Percentiles rank a stretch among this genome's conserved stretches.
Evolutionary conservation across 30 jellyfish, hydroid and myxozoan genomes (phyloP).

Genomic region (Morbakka virulenta): DNA sequence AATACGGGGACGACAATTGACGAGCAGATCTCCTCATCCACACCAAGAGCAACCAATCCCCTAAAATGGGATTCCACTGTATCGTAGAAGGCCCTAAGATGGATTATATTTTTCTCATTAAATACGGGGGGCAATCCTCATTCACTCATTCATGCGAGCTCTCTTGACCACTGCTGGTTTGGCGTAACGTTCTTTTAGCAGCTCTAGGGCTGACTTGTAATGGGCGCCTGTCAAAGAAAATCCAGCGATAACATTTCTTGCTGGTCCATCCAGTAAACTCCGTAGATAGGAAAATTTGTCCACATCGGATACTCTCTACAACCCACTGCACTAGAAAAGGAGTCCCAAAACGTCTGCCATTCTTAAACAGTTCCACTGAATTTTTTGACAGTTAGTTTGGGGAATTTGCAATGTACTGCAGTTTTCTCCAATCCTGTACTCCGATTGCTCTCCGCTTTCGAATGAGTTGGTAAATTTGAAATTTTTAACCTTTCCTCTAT

Average conservation of each 20-base stretch:
- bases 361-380: no score
- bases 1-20: background rate
- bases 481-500: no score
- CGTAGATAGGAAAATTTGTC: no score
- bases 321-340: no score
- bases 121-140: conserved; percentile 22
- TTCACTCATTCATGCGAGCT: conserved; percentile 17
- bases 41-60: conserved; percentile 26
- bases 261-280: no score
- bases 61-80: conserved; percentile 19
- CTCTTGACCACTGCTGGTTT: conserved; percentile 15
- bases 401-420: no score
- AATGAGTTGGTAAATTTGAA: no score
- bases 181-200: conserved; percentile 31
- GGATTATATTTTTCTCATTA: background rate
- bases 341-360: no score
- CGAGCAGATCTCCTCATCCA: background rate
- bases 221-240: conserved; percentile 20
- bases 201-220: conserved; percentile 24
- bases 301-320: no score
- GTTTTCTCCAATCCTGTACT: no score
- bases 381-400: no score
- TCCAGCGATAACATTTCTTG: conserved; percentile 35
- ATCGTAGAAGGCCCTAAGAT: conserved; percentile 1
- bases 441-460: no score